Base-by-base conservation (phyloP, 2,113 vertebrate genomes). In the Laterallus jamaicensis region DNA sequence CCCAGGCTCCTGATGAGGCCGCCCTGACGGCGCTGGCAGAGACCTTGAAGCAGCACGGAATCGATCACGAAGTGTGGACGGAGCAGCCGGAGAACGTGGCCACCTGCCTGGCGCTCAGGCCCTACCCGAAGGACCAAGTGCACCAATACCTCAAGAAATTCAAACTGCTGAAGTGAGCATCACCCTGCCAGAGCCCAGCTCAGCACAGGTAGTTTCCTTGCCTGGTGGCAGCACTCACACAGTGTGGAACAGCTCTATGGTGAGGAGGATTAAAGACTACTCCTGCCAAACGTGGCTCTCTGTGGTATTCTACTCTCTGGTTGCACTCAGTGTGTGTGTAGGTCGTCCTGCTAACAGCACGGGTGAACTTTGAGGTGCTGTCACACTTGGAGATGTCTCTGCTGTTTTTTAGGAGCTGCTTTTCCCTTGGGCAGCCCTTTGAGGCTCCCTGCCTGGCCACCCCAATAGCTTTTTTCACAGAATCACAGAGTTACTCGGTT, bases 31-130 rank as follows among this genome's bases (percentile, higher is more conserved):
- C 64, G 1, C 96, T 99, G 47, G 98, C 98, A 1, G 97, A 98
- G 80, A 97, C 59, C 3, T 96, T 99, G 28, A 96, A 92, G 4
- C 96, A 98, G 88, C 98, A 98, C 13, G 95, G 91, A 13, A 88
- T 99, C 2, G 98, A 98, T 63, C 98, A 99, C 78, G 97, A 98
- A 29, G 95, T 99, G 8, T 99, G 99, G 99, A 95, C 98, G 1
- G 99, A 99, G 64, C 98, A 99, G 81, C 99, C 99, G 0, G 99
- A 99, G 95, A 98, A 99, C 75, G 79, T 98, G 4, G 96, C 98
- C 83, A 99, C 99, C 3, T 99, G 99, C 74, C 74, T 99, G 77
- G 99, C 99, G 0, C 97, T 99, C 60, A 98, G 99, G 78, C 99
- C 99, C 0, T 99, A 98, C 94, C 98, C 97, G 1, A 99, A 98